Conservation (phyloP, 35 echinoderm and acorn worm species). For the Anneissia japonica region DNA sequence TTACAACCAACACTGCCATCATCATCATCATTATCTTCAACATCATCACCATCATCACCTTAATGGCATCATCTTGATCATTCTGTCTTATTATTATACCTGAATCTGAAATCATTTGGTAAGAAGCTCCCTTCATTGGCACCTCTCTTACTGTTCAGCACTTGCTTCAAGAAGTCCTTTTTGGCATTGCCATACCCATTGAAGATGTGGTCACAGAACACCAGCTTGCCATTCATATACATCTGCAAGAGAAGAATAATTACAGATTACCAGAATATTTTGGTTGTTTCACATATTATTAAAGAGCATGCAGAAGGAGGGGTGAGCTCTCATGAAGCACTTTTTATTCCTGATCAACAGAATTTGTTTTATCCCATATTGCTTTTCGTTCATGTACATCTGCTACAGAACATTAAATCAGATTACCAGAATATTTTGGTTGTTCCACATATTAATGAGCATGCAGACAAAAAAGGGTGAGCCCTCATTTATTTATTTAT, state of each 20-base stretch:
- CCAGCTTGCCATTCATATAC: constrained; percentile 62
- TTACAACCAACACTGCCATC: neutral
- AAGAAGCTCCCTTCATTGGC: constrained; percentile 49
- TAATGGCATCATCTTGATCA: neutral
- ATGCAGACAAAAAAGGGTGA: no score
- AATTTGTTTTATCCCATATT: no score
- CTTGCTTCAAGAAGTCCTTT: constrained; percentile 89
- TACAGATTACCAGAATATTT: neutral
- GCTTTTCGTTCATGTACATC: constrained; percentile 75
- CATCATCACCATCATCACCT: neutral
- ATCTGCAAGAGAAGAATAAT: constrained; percentile 42
- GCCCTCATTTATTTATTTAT: no score
- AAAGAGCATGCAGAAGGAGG: no score
- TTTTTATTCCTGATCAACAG: no score
- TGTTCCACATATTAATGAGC: neutral
- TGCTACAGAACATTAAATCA: neutral
- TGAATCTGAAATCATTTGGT: constrained; percentile 95
- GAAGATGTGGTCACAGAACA: constrained; percentile 96
- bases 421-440: neutral
- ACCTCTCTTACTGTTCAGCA: constrained; percentile 49
- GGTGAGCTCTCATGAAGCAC: no score
- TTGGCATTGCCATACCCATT: constrained; percentile 97
- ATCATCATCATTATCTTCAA: neutral
- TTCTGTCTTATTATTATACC: constrained; percentile 36
- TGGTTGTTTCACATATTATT: neutral